phyloP scores from a whole-genome alignment of 2,113 vertebrate genomes.

The Calyptomena viridis region DNA sequence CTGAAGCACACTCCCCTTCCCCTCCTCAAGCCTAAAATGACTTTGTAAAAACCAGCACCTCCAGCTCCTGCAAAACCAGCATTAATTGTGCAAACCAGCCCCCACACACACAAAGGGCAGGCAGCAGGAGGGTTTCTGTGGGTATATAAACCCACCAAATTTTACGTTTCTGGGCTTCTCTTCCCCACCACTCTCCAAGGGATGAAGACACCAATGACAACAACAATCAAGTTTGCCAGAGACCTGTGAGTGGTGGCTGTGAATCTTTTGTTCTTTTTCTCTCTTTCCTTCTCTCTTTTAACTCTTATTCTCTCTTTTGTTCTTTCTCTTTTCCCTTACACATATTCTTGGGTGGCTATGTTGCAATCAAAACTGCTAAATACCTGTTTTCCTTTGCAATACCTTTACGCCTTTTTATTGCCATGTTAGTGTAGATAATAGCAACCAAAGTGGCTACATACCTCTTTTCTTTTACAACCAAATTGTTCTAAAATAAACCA shows the following conservation, averaged over 20 bases:
- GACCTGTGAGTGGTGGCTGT: background rate
- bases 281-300: background rate
- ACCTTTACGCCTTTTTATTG: background rate
- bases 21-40: too few species aligned
- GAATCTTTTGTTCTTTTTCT: background rate
- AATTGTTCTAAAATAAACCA: background rate
- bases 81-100: too few species aligned
- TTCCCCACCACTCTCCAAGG: background rate
- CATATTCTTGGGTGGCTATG: background rate
- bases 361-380: background rate
- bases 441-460: background rate
- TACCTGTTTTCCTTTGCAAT: background rate
- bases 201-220: background rate
- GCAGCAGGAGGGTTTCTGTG: too few species aligned
- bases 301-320: background rate
- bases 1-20: too few species aligned
- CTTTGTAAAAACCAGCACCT: too few species aligned
- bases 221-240: background rate
- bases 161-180: background rate
- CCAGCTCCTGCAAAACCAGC: too few species aligned
- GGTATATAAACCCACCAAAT: background rate
- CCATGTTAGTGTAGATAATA: background rate
- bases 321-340: background rate
- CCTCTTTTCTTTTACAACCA: background rate
- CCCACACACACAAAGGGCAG: too few species aligned